These are phyloP conservation scores for Onychostruthus taczanowskii DNA, from an alignment of 2,113 vertebrate species.

Conservation along the genomic window DNA sequence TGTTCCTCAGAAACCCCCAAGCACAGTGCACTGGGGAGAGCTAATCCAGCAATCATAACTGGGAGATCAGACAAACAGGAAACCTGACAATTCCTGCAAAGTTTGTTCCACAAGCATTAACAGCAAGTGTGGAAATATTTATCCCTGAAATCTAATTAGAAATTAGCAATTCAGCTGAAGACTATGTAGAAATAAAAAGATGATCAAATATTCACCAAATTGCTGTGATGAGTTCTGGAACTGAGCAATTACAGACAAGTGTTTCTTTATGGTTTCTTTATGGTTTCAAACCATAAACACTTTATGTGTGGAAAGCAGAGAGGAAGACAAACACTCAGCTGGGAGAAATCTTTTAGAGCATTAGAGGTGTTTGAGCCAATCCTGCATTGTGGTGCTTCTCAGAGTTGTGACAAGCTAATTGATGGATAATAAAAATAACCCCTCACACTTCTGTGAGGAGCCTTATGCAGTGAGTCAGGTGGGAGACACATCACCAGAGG, in stretches of 20 bases:
- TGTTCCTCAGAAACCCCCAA: not conserved
- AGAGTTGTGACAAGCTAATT: not conserved
- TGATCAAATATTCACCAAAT: not conserved
- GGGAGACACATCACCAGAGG: not conserved
- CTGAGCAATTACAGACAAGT: not conserved
- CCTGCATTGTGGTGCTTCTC: not conserved
- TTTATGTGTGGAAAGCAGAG: not conserved
- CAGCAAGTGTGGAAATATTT: not conserved
- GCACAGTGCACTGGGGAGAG: not conserved
- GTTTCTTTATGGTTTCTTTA: not conserved
- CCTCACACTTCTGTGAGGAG: not conserved
- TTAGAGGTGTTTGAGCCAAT: not conserved
- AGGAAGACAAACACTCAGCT: not conserved
- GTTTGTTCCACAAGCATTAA: not conserved
- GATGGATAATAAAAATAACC: not conserved
- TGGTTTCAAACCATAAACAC: not conserved
- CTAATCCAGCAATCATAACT: not conserved
- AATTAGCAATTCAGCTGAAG: not conserved
- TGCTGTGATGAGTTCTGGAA: not conserved
- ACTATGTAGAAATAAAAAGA: not conserved
- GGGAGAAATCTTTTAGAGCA: not conserved
- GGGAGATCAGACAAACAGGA: not conserved
- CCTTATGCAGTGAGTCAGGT: not conserved
- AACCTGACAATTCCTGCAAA: not conserved
- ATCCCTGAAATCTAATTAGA: not conserved